Evolutionary conservation across 2,888 invertebrate genomes (phyloP), one percentile per base, ranked within the genome.

Genomic region (Dryomyza anilis): DNA sequence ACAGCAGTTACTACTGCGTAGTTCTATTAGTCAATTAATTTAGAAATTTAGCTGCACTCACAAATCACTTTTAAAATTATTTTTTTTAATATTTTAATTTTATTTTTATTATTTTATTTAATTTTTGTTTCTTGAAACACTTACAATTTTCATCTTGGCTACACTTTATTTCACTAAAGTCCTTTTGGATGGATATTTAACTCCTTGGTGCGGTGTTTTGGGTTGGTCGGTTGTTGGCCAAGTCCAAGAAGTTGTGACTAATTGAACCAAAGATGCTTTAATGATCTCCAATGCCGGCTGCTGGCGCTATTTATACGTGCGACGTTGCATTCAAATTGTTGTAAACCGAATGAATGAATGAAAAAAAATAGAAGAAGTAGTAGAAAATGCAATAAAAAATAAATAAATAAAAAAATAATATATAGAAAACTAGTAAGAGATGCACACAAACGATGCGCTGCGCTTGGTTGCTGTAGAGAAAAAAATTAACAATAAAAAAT

Each of bases 281-380:
- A 82, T 82, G 82, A 81, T 81, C 73, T 76, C 76, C 74, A 79
- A 78, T 80, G 78, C 81, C 80, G 79, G 79, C 77, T 78, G 76
- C 72, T 75, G 76, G 76, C 73, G 74, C 78, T 82, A 81, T 82
- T 82, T 82, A 82, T 82, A 82, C 75, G 63, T 52, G 63, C 59
- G 12, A n/a, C 55, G n/a, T 39, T 21, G 53, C 53, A 39, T 61
- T 55, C 61, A 43, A 39, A 53, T 29, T 27, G n/a, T n/a, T n/a
- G n/a, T n/a, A n/a, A n/a, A n/a, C n/a, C n/a, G 52, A 25, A 39
- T 27, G 50, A 52, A 29, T 30, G 21, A 61, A 30, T 53, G 43
- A 56, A 64, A 29, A 10, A 64, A 63, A 45, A 25, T 1, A 14
- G 50, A 12, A 33, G 33, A 33, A 33, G 33, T 33, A 33, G 33